Evolutionary conservation across 2,888 invertebrate species (phyloP).

Genomic region (Neria commutata): DNA sequence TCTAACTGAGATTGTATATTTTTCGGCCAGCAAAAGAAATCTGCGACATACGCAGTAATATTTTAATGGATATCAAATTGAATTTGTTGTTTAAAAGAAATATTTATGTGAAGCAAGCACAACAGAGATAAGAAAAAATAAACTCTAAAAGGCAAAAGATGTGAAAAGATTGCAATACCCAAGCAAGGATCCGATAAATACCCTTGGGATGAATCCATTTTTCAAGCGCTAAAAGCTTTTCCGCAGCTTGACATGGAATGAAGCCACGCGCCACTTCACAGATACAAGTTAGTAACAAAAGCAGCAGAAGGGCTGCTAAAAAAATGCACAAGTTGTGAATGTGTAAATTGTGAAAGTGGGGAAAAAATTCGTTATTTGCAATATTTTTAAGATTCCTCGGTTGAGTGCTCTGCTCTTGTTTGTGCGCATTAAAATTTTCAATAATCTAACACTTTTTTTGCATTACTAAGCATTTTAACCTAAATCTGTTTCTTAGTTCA

Average conservation of each 20-base stretch:
- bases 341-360: neutral
- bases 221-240: constrained; percentile 11
- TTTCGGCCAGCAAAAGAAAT: too few relatives aligned
- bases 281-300: too few relatives aligned
- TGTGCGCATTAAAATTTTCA: too few relatives aligned
- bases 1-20: too few relatives aligned
- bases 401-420: too few relatives aligned
- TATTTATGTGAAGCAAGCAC: neutral
- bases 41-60: neutral
- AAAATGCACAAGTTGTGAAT: neutral
- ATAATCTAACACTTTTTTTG: too few relatives aligned
- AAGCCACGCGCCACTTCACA: neutral
- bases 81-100: neutral
- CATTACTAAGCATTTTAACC: too few relatives aligned
- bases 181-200: too few relatives aligned
- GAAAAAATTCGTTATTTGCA: neutral
- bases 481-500: too few relatives aligned
- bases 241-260: neutral
- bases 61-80: constrained; percentile 8
- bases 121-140: neutral
- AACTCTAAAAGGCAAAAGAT: too few relatives aligned
- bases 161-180: too few relatives aligned
- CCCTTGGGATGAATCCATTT: constrained; percentile 10
- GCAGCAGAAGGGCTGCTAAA: too few relatives aligned
- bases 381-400: neutral